These are phyloP conservation scores for Papilio polytes DNA, from an alignment of 1,140 invertebrate genomes.

Conservation along the genomic window DNA sequence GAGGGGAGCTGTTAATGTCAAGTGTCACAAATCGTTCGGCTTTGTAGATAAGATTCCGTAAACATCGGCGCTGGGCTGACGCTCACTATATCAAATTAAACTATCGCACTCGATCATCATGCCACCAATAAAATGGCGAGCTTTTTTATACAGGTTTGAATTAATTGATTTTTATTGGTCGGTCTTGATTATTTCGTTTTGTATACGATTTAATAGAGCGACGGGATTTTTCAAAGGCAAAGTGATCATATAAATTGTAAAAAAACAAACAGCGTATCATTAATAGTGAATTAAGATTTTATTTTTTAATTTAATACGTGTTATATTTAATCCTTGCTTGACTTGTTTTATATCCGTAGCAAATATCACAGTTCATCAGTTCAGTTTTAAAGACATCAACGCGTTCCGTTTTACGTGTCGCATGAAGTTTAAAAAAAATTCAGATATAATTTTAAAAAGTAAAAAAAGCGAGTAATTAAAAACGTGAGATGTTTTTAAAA, in stretches of 20 bases:
- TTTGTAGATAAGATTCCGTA: conserved; percentile 42
- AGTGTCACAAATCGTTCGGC: conserved; percentile 29
- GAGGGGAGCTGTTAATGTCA: conserved; percentile 23
- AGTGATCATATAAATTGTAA: conserved; percentile 18
- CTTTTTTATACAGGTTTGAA: conserved; percentile 63
- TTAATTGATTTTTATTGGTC: conserved; percentile 75
- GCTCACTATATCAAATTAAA: conserved; percentile 65
- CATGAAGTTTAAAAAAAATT: neutral
- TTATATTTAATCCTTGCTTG: neutral
- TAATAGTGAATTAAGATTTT: conserved; percentile 25
- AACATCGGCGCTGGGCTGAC: conserved; percentile 52
- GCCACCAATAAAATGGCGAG: conserved; percentile 68
- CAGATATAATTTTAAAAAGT: neutral
- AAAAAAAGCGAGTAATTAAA: neutral
- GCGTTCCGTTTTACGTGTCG: conserved; percentile 21
- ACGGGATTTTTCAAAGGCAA: conserved; percentile 36
- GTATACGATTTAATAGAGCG: conserved; percentile 41
- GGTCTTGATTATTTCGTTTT: conserved; percentile 57
- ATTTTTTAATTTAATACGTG: neutral
- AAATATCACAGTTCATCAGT: conserved; percentile 16
- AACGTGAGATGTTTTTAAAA: neutral
- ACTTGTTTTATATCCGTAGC: conserved; percentile 24
- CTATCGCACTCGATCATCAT: conserved; percentile 64
- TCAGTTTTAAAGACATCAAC: conserved; percentile 45
- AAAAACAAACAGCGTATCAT: conserved; percentile 8